phyloP scores from a whole-genome alignment of 2,888 invertebrate genomes.

The Ferrisia virgata region DNA sequence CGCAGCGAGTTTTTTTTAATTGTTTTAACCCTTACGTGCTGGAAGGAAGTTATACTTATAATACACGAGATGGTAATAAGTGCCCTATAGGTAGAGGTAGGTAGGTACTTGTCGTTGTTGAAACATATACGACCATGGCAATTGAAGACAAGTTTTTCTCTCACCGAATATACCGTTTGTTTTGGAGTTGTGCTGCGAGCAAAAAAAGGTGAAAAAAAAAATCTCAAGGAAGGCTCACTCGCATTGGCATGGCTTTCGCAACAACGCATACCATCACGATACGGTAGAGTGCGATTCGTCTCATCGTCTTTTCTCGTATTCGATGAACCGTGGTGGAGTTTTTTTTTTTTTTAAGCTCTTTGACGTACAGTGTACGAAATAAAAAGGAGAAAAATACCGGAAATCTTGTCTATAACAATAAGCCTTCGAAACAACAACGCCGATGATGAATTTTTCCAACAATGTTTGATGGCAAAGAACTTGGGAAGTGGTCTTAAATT shows the following conservation, averaged over 20 bases:
- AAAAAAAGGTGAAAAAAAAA: neutral
- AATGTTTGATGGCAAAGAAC: neutral
- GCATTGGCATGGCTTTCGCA: neutral
- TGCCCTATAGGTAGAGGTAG: too few species aligned
- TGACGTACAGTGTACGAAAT: neutral
- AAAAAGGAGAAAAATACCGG: neutral
- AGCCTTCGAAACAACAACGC: neutral
- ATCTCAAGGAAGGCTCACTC: neutral
- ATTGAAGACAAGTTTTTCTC: neutral
- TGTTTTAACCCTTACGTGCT: neutral
- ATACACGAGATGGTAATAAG: neutral
- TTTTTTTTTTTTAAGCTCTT: neutral
- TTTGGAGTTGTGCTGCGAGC: neutral
- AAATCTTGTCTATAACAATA: neutral
- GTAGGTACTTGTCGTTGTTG: too few species aligned
- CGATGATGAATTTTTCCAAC: neutral
- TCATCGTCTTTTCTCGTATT: too few species aligned
- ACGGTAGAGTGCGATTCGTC: neutral
- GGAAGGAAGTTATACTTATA: slow-evolving; percentile 2
- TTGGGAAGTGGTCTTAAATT: neutral
- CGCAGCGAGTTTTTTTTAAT: neutral
- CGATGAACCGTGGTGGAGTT: neutral
- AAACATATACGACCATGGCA: too few species aligned
- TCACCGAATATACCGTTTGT: neutral
- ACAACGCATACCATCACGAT: neutral